Base-by-base conservation (phyloP, 1,140 invertebrate genomes). In the Cryptotermes secundus region DNA sequence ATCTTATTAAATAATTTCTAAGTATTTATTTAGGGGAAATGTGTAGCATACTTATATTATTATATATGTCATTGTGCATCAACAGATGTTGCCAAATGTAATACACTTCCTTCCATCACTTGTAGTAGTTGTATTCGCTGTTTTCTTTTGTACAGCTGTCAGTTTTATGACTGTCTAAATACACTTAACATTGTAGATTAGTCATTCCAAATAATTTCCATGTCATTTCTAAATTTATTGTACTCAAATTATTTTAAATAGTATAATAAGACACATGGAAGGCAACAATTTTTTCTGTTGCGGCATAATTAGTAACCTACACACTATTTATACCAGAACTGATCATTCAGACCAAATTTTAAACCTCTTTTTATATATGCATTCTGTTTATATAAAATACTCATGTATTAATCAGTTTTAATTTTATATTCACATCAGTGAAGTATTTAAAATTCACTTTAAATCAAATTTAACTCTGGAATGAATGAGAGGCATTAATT, bases 21-120 rank as follows among this genome's bases (percentile, higher is more conserved):
- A 72, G 26, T 72, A 72, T 72, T 72, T 72, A 72, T 72, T 72
- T n/a, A 72, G 59, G 59, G 59, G n/a, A n/a, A 72, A 72, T n/a
- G 1, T 72, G 59, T 72, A 72, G 59, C n/a, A 72, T 72, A 72
- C 26, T 26, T 9, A 59, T n/a, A n/a, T n/a, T n/a, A n/a, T n/a
- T 31, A 31, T 72, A 72, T 72, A 26, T 72, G 31, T 72, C 7
- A 22, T 49, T 49, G 31, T n/a, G 16, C 53, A 31, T n/a, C 16
- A 72, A 31, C 59, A 72, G 24, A 26, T 72, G n/a, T 72, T 72
- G 59, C 59, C 59, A 72, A 72, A 72, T 72, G 59, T 72, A 72
- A n/a, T 49, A 49, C 45, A 72, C 59, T n/a, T 31, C 26, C n/a
- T n/a, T 59, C 31, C 59, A 72, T 72, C 6, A 72, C n/a, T 7